Evolutionary conservation across 2,888 invertebrate genomes (phyloP), one percentile per base, ranked within the genome.

Genomic region (Papilio elwesi): DNA sequence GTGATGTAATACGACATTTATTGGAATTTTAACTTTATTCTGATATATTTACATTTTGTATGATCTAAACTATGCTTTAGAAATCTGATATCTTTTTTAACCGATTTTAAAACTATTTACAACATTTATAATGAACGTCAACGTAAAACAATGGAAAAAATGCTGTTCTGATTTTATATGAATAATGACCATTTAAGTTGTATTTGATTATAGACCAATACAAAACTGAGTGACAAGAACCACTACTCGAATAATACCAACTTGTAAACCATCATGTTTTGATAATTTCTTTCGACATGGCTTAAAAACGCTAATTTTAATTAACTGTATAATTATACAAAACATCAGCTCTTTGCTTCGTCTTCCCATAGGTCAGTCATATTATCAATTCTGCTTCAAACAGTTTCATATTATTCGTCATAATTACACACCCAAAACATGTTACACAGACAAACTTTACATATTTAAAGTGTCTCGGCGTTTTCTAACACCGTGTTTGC

Each of bases 1-100:
- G 57, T 70, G 48, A 71, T 57, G 43, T 66, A 53, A 65, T 26
- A 70, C 11, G 36, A 66, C 51, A 65, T 71, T 66, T 57, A 66
- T 66, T 57, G 10, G 16, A 49, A 57, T 65, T 70, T 15, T 65
- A 65, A 70, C 8, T 70, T 15, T 12, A 43, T 12, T 65, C 65
- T 51, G 51, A 65, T n/a, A 65, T 65, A 36, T 65, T 65, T 65
- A 49, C 36, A 15, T 65, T 65, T 65, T 51, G 51, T 65, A 36
- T 49, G 49, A 49, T 64, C 36, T 62, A 15, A 62, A 62, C 59
- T 62, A 62, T 62, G 36, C 65, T 51, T 51, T 65, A 65, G 51
- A 36, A 51, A 65, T 65, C 36, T 13, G 49, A 65, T 65, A 49
- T 49, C 65, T 65, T 49, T 65, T 65, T 51, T 65, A 65, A 1